Percentiles rank a stretch among this genome's conserved stretches.
These are phyloP conservation scores for Xiphydria camelus DNA, from an alignment of 2,888 invertebrate genomes.

Conservation along the genomic window DNA sequence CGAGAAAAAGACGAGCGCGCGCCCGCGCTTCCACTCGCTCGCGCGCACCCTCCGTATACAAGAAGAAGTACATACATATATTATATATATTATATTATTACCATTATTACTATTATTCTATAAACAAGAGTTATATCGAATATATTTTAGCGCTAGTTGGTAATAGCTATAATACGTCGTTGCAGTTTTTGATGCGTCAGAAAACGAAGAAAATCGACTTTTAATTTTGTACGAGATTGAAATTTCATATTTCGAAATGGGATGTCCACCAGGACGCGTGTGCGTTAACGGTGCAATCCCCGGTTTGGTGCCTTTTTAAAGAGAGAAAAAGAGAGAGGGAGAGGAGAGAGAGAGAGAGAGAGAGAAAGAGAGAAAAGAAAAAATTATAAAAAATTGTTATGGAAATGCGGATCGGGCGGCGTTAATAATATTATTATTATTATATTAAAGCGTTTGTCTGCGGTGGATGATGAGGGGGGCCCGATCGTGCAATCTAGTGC, in stretches of 20 bases:
- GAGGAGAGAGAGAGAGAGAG: constrained; percentile 29
- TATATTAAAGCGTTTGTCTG: too few species aligned
- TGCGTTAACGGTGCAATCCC: constrained; percentile 44
- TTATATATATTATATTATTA: constrained; percentile 26
- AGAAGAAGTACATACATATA: constrained; percentile 13
- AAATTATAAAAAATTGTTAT: constrained; percentile 33
- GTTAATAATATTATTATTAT: too few species aligned
- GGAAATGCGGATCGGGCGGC: constrained; percentile 23
- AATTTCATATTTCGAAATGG: constrained; percentile 47
- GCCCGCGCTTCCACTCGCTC: too few species aligned
- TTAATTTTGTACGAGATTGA: constrained; percentile 48
- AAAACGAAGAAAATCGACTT: constrained; percentile 32
- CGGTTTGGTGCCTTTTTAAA: constrained; percentile 56
- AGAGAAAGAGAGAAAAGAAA: constrained; percentile 28
- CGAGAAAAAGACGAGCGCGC: too few species aligned
- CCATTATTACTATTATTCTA: constrained; percentile 28
- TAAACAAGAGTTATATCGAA: constrained; percentile 56
- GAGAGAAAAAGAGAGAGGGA: background rate
- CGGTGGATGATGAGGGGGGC: too few species aligned
- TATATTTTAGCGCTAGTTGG: constrained; percentile 58
- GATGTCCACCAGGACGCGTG: constrained; percentile 39
- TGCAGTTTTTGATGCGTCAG: constrained; percentile 44
- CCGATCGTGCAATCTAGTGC: constrained; percentile 52
- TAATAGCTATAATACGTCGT: constrained; percentile 56
- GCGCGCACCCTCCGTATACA: background rate